Evolutionary conservation across 2,888 invertebrate genomes (phyloP), one percentile per base, ranked within the genome.

Genomic region (Zele albiditarsus): DNA sequence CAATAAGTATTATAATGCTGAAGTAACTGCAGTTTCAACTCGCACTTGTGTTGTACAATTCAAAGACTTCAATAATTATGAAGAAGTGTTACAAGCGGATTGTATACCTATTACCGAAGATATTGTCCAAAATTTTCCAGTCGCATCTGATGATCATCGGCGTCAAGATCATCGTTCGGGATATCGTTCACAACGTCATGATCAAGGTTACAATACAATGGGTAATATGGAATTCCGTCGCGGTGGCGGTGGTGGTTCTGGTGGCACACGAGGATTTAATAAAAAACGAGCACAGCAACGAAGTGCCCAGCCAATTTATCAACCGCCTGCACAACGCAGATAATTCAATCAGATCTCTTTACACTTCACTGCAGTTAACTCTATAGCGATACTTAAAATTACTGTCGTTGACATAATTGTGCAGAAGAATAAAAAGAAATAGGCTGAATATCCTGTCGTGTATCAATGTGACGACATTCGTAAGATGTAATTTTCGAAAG

Each of bases 51-150:
- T 96, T 49, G 97, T 97, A 14, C 93, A 94, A 82, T 97, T 96
- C 89, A 92, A 94, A 84, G 96, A 95, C 71, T 97, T 97, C 88
- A 96, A 96, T 60, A 97, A 97, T 89, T 94, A 95, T 81, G 97
- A 97, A 88, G 97, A 97, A 90, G 95, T 97, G 25, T 91, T 96
- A 27, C 94, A 95, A 87, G 91, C 92, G 16, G 96, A 97, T 89
- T 95, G 97, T 86, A 91, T 95, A 87, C 95, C 96, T 5, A 88
- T 92, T 73, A 91, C 91, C 3, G 84, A 86, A 73, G 86, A 87
- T 16, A 62, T 75, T 60, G 79, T 81, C 67, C 83, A 83, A 66
- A 83, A 82, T 74, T 78, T 81, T 63, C 71, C 77, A 65, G 27
- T 75, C 12, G 71, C 67, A 27, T 14, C 58, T 25, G 84, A 86